Base-by-base conservation (phyloP, 2,113 vertebrate genomes). In the Alligator mississippiensis region DNA sequence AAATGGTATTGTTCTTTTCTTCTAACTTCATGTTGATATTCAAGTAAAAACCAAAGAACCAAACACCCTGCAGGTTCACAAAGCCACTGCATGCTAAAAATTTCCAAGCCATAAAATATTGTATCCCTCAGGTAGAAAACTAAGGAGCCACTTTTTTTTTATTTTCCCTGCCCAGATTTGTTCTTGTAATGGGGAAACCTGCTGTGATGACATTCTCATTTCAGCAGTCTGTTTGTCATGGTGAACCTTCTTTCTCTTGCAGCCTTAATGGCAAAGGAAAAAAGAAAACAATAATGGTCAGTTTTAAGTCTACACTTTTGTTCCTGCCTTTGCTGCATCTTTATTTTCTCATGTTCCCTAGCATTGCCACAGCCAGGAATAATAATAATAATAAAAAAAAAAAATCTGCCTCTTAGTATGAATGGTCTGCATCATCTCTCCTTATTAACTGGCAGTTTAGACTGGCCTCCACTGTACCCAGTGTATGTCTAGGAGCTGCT, bases 221-320 rank as follows among this genome's bases (percentile, higher is more conserved):
- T 85, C 34, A 6, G 15, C 83, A 88, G 90, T 66, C 85, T 80
- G 82, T 95, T 92, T 94, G 80, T 93, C 93, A 87, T 82, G 11
- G 86, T 47, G 24, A 2, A 4, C 68, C 94, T 95, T 90, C 61
- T n/a, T 93, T 75, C 80, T 85, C 28, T 12, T 80, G 79, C 7
- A 87, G 64, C 47, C 34, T 47, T 74, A 74, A 14, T 11, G 87
- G 80, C 70, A 85, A 63, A 82, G 80, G 91, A 91, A 88, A 93
- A 47, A 21, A 47, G 47, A 38, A 86, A 90, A 11, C 13, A 80
- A 63, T 16, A 75, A 3, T 28, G 17, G 58, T 74, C 34, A 92
- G 27, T 16, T 79, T 79, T 7, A 82, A 5, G 2, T 79, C 77
- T 82, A 79, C 92, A 24, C 64, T 82, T 74, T 88, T 92, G 77